Evolutionary conservation across 2,113 vertebrate genomes (phyloP).

Genomic region (Muscicapa adusta): DNA sequence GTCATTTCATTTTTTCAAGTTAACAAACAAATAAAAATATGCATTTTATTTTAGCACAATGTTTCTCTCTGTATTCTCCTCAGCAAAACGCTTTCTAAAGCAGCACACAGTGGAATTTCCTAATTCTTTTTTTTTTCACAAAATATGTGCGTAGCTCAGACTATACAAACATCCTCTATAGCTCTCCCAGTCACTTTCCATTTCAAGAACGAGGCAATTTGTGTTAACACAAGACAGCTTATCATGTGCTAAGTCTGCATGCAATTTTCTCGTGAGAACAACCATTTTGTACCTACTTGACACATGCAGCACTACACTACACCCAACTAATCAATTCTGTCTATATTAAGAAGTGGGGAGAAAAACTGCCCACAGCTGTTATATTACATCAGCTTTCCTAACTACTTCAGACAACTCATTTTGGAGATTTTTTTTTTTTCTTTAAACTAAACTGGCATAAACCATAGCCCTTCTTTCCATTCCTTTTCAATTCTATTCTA

Average conservation of each 20-base stretch:
- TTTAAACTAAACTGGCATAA: conserved; percentile 27
- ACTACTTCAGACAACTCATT: conserved; percentile 51
- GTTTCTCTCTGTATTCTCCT: not conserved
- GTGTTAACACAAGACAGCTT: conserved; percentile 65
- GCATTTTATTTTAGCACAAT: not conserved
- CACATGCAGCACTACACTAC: conserved; percentile 33
- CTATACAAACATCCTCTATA: conserved; percentile 56
- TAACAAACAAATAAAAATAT: not conserved
- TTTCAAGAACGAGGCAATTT: conserved; percentile 63
- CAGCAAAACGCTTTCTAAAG: not conserved
- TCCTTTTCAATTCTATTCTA: not conserved
- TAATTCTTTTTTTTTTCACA: not conserved
- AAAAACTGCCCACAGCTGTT: conserved; percentile 55
- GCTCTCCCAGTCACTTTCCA: conserved; percentile 61
- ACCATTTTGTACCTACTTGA: conserved; percentile 65
- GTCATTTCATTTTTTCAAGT: not conserved
- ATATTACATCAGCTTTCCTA: conserved; percentile 49
- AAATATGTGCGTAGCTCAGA: conserved; percentile 45
- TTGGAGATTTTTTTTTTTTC: not conserved
- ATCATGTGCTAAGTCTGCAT: conserved; percentile 62
- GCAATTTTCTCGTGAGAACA: conserved; percentile 66
- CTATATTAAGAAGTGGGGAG: conserved; percentile 53
- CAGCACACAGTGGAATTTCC: conserved; percentile 5
- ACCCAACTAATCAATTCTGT: conserved; percentile 54
- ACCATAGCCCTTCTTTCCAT: not conserved